phyloP scores from a whole-genome alignment of 2,797 vertebrate species.

The Siniperca undulata region DNA sequence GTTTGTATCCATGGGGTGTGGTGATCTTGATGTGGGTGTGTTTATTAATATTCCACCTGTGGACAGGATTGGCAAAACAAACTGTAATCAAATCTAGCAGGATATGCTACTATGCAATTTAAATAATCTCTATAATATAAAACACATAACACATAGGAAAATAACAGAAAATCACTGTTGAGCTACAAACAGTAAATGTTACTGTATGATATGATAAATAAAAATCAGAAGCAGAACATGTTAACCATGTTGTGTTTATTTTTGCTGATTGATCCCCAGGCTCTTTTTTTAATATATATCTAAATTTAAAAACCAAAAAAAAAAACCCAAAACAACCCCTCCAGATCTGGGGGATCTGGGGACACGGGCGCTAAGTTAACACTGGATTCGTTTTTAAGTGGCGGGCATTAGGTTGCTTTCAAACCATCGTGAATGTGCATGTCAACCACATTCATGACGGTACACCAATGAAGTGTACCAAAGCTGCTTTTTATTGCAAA shows the following conservation, averaged over 20 bases:
- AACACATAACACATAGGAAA: not conserved
- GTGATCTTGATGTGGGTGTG: not conserved
- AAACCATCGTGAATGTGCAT: constrained; percentile 4
- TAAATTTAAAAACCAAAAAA: too few relatives aligned
- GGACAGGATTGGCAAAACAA: constrained; percentile 3
- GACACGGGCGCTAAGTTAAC: constrained; percentile 15
- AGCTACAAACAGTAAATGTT: not conserved
- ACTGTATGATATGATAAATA: not conserved
- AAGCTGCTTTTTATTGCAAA: not conserved
- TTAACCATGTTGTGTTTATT: not conserved
- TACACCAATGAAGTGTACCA: not conserved
- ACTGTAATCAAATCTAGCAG: not conserved
- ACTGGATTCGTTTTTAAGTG: not conserved
- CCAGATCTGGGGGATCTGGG: constrained; percentile 15
- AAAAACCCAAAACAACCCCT: constrained; percentile 9
- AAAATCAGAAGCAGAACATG: not conserved
- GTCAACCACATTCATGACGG: not conserved
- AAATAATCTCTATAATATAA: not conserved
- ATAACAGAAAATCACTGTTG: not conserved
- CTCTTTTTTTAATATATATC: constrained; percentile 32
- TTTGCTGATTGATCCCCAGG: constrained; percentile 21
- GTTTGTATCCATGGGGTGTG: constrained; percentile 30
- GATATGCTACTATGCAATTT: not conserved
- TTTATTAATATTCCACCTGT: constrained; percentile 4
- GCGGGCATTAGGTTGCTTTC: not conserved